Base-by-base conservation (phyloP, 2,797 vertebrate genomes). In the Phoebastria nigripes region DNA sequence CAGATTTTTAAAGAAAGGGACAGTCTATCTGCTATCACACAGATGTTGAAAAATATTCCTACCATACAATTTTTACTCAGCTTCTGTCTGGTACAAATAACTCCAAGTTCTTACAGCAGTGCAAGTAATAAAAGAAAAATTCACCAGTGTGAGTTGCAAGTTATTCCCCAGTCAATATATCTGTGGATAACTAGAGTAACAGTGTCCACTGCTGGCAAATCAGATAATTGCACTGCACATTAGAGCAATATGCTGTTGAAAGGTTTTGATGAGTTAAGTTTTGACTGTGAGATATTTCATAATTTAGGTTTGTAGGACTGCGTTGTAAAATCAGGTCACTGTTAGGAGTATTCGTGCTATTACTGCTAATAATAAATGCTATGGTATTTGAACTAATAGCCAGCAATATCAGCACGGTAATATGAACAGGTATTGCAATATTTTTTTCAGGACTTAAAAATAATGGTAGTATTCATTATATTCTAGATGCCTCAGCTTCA, bases 131-230 rank as follows among this genome's bases (percentile, higher is more conserved):
- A 79, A 79, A 93, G 25, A 58, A 94, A 81, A 85, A 81, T 19
- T 67, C 87, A 44, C 14, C 33, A 65, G 42, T 39, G 18, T 37
- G 10, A 13, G n/a, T 84, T 84, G 15, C 69, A 93, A 82, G 37
- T 55, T 96, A 70, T 92, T 76, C n/a, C 61, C 47, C 70, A 54
- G 46, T 14, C 87, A 80, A 35, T 86, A 13, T 94, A 55, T 58
- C 26, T 58, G 81, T 56, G 85, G 86, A 98, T 98, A 98, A 96
- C 97, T 98, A 94, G 98, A 97, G 97, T 95, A 98, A 98, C 97
- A 98, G 95, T 98, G 98, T 97, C 98, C 98, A 98, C 98, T 98
- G 97, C 98, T 98, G 98, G 98, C 96, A 97, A 97, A 94, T 95
- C 93, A 58, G 87, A 93, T 97, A 98, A 98, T 96, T 98, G 97